Base-by-base conservation (phyloP, 2,113 vertebrate species). In the Perccottus glenii region DNA sequence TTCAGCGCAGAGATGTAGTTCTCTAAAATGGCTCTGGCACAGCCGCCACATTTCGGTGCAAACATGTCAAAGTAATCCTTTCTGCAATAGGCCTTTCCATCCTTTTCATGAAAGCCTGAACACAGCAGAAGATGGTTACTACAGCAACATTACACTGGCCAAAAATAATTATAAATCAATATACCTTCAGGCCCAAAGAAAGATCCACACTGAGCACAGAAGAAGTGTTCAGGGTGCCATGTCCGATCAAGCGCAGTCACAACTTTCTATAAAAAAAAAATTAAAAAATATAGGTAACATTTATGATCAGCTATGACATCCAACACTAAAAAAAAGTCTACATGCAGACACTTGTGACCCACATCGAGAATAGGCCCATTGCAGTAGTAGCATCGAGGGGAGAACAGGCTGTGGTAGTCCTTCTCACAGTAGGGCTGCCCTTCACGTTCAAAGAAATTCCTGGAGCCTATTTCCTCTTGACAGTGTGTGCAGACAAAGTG, bases 1-100 rank as follows among this genome's bases (percentile, higher is more conserved):
- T 95, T 99, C 81, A 99, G 93, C 35, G 98, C 98, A 32, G 98
- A 98, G 86, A 99, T 99, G 83, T 99, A 99, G 88, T 98, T 99
- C 86, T 99, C 98, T 89, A 99, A 84, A 79, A 99, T 99, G 85
- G 98, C 97, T 62, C 96, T 92, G 70, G 95, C 91, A 50, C 98
- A 99, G 81, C 98, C 98, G 0, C 97, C 98, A 66, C 98, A 99
- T 81, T 99, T 99, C 3, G 97, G 97, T 1, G 97, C 97, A 45
- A 99, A 99, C 94, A 99, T 97, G 77, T 99, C 98, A 1, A 99
- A 99, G 92, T 99, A 99, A 89, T 99, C 97, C 87, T 98, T 99
- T 83, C 96, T 95, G 84, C 98, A 99, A 64, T 95, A 99, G 0
- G 98, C 97, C 77, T 99, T 99, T 64, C 98, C 97, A 0, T 99